Base-by-base conservation (phyloP, 2,797 vertebrate genomes). In the Coilia nasus region DNA sequence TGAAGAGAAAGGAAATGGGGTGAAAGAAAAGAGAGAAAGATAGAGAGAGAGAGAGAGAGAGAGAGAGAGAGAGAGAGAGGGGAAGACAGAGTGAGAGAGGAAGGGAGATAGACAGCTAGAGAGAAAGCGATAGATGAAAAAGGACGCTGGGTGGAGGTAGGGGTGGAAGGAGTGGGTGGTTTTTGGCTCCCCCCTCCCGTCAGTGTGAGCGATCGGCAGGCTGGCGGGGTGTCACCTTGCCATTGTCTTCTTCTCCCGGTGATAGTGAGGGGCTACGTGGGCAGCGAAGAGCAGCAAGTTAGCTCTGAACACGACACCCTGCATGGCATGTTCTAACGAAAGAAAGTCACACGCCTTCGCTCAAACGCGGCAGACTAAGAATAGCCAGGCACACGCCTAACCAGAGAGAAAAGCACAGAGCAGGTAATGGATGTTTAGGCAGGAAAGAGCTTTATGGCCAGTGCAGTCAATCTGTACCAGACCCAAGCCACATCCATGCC, bases 41-140 rank as follows among this genome's bases (percentile, higher is more conserved):
- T 54, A 71, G 56, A 35, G 83, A 75, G 62, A 56, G 2, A 56
- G 78, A 75, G 46, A 88, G 71, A 41, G 47, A 87, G 85, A 23
- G 25, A 14, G 3, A 62, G 82, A 82, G 81, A 83, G 25, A 86
- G 54, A 75, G 60, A 60, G 50, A 54, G 83, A 84, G 62, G 78
- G 2, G 83, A 31, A 11, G 9, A 60, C 81, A 82, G 80, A 83
- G 23, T 86, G 54, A 71, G 59, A 71, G 83, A 85, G 60, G 81
- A 50, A 83, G 80, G 87, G 87, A n/a, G 57, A 59, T 59, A 89
- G 64, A 81, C 41, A 85, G 62, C 84, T 25, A 54, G n/a, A 85
- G 86, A 87, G 88, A 84, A 81, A 75, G 86, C 85, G 83, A 87
- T 88, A 87, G 86, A 91, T 92, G 87, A 91, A 91, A 89, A 85